phyloP scores from a whole-genome alignment of 2,113 vertebrate species.

The Actenoides lindsayi region DNA sequence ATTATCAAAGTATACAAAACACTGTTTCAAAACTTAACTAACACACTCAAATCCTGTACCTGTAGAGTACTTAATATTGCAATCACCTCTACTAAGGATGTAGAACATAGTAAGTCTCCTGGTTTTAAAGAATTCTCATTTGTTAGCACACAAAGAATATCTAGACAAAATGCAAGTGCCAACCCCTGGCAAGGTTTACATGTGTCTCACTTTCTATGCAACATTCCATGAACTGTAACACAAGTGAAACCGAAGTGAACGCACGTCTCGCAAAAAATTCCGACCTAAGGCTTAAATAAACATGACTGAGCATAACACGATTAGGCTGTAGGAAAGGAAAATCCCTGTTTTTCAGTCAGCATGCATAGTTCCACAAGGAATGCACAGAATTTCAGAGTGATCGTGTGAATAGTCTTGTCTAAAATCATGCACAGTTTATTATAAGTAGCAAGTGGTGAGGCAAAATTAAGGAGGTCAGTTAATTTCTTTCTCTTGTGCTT shows the following conservation, averaged over 20 bases:
- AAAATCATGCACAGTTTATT: not conserved
- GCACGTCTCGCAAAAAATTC: not conserved
- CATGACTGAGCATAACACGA: not conserved
- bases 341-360: not conserved
- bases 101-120: not conserved
- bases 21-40: not conserved
- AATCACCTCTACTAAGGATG: not conserved
- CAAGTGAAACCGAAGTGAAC: not conserved
- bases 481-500: not conserved
- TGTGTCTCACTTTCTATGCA: not conserved
- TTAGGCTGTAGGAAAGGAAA: not conserved
- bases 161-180: not conserved
- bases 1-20: not conserved
- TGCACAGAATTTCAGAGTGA: not conserved
- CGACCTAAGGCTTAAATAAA: not conserved
- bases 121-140: not conserved
- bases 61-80: not conserved
- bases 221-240: not conserved
- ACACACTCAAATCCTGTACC: not conserved
- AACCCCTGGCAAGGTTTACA: not conserved
- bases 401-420: not conserved
- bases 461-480: not conserved
- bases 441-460: not conserved
- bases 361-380: not conserved
- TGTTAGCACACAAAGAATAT: not conserved